Evolutionary conservation across 2,888 invertebrate genomes (phyloP).

Genomic region (Taphrorychus bicolor): DNA sequence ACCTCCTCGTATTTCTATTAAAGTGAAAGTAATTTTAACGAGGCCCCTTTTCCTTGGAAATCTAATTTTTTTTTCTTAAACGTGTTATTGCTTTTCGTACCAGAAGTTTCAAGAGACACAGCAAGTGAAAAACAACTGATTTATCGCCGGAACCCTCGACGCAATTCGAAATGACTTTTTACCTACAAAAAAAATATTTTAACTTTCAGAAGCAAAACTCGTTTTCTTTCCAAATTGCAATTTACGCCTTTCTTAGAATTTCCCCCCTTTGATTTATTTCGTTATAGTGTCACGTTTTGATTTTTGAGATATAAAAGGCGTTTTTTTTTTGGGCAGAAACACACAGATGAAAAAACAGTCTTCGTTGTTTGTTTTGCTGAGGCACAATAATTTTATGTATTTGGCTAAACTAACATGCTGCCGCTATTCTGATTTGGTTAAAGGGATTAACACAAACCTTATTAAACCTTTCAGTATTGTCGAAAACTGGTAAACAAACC

Average conservation of each 20-base stretch:
- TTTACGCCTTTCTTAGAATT: background rate
- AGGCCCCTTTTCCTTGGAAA: too few relatives aligned
- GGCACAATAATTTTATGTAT: too few relatives aligned
- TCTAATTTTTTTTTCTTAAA: too few relatives aligned
- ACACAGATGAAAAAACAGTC: too few relatives aligned
- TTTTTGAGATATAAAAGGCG: background rate
- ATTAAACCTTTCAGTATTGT: background rate
- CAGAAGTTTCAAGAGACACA: too few relatives aligned
- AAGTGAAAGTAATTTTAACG: too few relatives aligned
- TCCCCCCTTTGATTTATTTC: slow-evolving; percentile 2
- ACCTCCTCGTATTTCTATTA: too few relatives aligned
- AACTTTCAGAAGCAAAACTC: background rate
- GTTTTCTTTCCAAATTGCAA: background rate
- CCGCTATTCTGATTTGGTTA: too few relatives aligned
- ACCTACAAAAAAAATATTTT: background rate
- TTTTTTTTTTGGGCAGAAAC: background rate
- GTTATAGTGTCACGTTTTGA: background rate
- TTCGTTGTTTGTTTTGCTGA: too few relatives aligned
- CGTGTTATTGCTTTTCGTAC: too few relatives aligned
- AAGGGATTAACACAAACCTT: background rate
- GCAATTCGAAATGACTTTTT: background rate
- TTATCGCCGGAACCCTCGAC: background rate
- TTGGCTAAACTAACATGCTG: too few relatives aligned
- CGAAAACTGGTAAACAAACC: background rate
- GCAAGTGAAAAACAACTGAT: background rate